phyloP scores from a whole-genome alignment of 2,113 vertebrate genomes.

The Centropus unirufus region DNA sequence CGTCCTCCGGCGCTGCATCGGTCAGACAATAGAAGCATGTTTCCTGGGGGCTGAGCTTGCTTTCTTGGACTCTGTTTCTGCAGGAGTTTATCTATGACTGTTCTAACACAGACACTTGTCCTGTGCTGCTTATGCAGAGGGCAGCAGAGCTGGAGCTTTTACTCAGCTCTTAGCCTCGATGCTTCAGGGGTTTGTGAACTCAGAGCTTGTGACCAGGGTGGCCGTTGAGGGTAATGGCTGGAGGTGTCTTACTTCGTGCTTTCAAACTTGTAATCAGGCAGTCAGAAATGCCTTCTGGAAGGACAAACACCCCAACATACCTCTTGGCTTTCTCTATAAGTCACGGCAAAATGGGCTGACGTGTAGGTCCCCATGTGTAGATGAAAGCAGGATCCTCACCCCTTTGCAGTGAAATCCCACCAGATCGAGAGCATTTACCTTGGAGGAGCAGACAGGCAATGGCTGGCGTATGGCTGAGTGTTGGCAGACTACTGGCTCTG shows the following conservation, averaged over 20 bases:
- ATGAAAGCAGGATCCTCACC: not conserved
- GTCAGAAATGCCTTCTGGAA: not conserved
- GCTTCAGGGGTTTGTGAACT: not conserved
- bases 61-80: not conserved
- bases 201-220: not conserved
- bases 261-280: not conserved
- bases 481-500: not conserved
- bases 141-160: not conserved
- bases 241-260: not conserved
- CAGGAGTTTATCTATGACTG: not conserved
- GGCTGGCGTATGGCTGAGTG: not conserved
- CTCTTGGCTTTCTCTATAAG: not conserved
- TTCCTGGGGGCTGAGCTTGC: not conserved
- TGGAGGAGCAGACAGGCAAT: accelerated
- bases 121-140: not conserved
- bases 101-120: accelerated
- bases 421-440: not conserved
- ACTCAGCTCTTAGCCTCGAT: not conserved
- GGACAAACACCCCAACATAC: not conserved
- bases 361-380: accelerated
- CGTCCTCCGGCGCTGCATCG: not conserved
- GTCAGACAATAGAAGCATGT: not conserved
- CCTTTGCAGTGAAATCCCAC: accelerated
- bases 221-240: not conserved
- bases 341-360: not conserved